Conservation (phyloP, 2,888 invertebrate species). For the Hirtodrosophila cameraria region DNA sequence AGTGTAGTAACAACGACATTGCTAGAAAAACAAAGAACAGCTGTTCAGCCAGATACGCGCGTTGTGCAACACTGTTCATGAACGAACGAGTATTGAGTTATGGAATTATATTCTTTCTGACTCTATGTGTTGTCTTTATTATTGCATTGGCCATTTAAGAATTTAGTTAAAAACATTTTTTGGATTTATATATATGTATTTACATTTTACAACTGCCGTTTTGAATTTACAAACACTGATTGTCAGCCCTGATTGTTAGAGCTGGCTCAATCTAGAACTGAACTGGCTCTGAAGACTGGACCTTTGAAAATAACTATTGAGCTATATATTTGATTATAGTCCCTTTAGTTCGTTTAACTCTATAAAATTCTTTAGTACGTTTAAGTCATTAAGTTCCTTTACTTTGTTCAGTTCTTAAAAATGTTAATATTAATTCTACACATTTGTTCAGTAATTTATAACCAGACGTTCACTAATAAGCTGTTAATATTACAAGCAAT, state of each 20-base stretch:
- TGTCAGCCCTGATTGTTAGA: conserved; percentile 32
- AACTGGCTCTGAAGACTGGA: too few species aligned
- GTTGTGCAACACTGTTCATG: conserved; percentile 41
- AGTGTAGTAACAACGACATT: conserved; percentile 51
- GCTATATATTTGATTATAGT: too few species aligned
- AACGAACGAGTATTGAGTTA: conserved; percentile 2
- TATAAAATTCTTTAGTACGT: too few species aligned
- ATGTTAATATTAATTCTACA: too few species aligned
- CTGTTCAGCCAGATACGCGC: conserved; percentile 20
- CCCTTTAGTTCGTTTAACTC: too few species aligned
- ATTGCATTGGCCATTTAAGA: conserved; percentile 18
- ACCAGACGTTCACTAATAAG: too few species aligned
- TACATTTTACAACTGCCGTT: neutral
- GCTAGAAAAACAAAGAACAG: conserved; percentile 32
- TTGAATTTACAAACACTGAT: conserved; percentile 14
- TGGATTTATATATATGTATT: neutral
- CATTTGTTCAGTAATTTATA: too few species aligned
- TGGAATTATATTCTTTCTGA: neutral
- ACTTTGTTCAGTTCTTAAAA: too few species aligned
- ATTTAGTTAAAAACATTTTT: conserved; percentile 1
- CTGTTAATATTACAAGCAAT: too few species aligned
- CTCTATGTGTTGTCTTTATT: neutral
- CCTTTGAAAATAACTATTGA: too few species aligned
- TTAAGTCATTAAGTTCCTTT: too few species aligned
- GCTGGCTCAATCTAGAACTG: too few species aligned